phyloP scores from a whole-genome alignment of 1,140 invertebrate species.

The Apis florea region DNA sequence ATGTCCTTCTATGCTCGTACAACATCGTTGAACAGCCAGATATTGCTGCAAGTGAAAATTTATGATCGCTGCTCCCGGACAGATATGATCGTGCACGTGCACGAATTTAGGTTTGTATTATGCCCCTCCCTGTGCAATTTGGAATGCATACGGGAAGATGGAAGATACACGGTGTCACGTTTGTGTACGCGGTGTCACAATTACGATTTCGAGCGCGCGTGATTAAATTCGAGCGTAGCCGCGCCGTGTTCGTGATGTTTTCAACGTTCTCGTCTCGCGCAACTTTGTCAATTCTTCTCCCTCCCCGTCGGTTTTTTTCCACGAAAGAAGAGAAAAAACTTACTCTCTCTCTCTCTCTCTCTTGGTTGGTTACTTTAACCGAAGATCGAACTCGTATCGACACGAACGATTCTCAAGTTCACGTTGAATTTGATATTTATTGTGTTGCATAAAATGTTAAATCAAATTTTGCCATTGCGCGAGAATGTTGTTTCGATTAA shows the following conservation, averaged over 20 bases:
- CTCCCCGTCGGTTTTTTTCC: too few relatives aligned
- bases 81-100: conserved; percentile 23
- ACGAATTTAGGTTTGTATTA: conserved; percentile 27
- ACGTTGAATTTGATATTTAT: too few relatives aligned
- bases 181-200: background rate
- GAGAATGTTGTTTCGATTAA: too few relatives aligned
- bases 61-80: background rate
- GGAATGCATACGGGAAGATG: conserved; percentile 1
- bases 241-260: background rate
- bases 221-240: background rate
- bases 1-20: background rate
- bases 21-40: background rate
- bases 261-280: background rate
- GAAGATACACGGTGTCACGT: background rate
- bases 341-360: too few relatives aligned
- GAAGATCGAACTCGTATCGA: background rate
- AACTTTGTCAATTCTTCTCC: too few relatives aligned
- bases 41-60: conserved; percentile 10
- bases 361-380: too few relatives aligned
- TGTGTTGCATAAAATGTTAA: too few relatives aligned
- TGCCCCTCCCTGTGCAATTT: background rate
- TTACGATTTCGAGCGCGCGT: background rate
- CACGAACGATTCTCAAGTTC: too few relatives aligned
- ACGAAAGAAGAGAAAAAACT: too few relatives aligned
- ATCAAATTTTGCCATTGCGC: background rate